phyloP scores from a whole-genome alignment of 1,140 invertebrate genomes.

The Marisa cornuarietis region DNA sequence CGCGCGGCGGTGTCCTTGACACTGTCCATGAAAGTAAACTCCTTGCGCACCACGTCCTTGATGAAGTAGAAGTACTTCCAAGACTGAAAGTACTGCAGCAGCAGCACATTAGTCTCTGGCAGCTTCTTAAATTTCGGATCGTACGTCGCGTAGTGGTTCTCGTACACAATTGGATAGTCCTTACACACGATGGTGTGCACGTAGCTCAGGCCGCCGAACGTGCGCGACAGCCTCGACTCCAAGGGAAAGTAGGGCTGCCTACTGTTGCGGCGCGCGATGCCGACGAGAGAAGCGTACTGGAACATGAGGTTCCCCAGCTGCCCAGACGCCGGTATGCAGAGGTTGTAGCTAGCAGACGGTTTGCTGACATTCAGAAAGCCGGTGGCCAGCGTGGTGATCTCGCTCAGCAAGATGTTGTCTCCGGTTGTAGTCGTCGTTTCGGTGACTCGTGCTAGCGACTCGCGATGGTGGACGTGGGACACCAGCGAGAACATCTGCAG shows the following conservation, averaged over 20 bases:
- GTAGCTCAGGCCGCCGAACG: neutral
- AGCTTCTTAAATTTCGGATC: constrained; percentile 23
- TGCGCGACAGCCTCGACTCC: neutral
- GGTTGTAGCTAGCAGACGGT: too few relatives aligned
- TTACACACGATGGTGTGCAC: neutral
- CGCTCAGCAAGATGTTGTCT: too few relatives aligned
- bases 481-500: too few relatives aligned
- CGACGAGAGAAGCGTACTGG: constrained; percentile 42
- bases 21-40: constrained; percentile 40
- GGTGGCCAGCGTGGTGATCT: too few relatives aligned
- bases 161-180: neutral
- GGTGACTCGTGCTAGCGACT: too few relatives aligned
- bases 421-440: too few relatives aligned
- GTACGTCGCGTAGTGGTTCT: constrained; percentile 17
- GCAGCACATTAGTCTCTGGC: constrained; percentile 8
- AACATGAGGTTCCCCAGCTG: constrained; percentile 47
- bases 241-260: constrained; percentile 30
- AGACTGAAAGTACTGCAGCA: constrained; percentile 47
- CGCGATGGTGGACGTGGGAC: too few relatives aligned
- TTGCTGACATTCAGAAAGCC: too few relatives aligned
- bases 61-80: constrained; percentile 53
- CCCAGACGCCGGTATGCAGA: constrained; percentile 22
- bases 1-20: constrained; percentile 16
- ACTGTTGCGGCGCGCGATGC: constrained; percentile 34
- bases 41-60: constrained; percentile 27